Evolutionary conservation across 1,140 invertebrate genomes (phyloP), one percentile per base, ranked within the genome.

Genomic region (Philotrypesis tridentata): DNA sequence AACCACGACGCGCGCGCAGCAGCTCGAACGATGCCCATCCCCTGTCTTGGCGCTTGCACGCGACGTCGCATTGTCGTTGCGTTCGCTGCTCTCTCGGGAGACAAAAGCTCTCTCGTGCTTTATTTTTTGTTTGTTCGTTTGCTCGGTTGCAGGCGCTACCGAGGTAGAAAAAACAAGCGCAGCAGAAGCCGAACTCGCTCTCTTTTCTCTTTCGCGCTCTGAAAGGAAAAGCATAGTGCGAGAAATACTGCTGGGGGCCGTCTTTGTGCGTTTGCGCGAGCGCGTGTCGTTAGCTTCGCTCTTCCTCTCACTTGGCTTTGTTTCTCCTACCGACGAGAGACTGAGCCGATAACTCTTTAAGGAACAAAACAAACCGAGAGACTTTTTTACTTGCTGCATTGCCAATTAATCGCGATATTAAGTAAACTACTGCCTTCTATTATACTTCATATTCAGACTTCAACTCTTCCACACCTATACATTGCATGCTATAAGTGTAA

Each of bases 1-100:
- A 14, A 63, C 17, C 29, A 67, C 67, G 43, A n/a, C n/a, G n/a
- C n/a, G n/a, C n/a, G 27, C 78, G 12, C 1, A 60, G 21, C 21
- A 60, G 21, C 8, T 31, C 55, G 55, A 55, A 14, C 23, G 61
- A 33, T 37, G 70, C 71, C 37, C 79, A 61, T 40, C 60, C 63
- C 71, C 63, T 82, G 61, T 48, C 80, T 77, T 77, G 80, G 60
- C 61, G 48, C 23, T 25, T 60, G 55, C 70, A 8, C 25, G 61
- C 61, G 61, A 3, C 21, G n/a, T 40, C 27, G 72, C 79, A 70
- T 74, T 63, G 23, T 75, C 74, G 17, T 60, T 77, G 48, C n/a
- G n/a, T n/a, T n/a, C n/a, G n/a, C n/a, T 55, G 21, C 48, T 14
- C 21, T 55, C 21, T 23, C 21, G n/a, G 63, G 37, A 63, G 37